These are phyloP conservation scores for Luffia ferchaultella DNA, from an alignment of 2,888 invertebrate genomes.

Conservation along the genomic window DNA sequence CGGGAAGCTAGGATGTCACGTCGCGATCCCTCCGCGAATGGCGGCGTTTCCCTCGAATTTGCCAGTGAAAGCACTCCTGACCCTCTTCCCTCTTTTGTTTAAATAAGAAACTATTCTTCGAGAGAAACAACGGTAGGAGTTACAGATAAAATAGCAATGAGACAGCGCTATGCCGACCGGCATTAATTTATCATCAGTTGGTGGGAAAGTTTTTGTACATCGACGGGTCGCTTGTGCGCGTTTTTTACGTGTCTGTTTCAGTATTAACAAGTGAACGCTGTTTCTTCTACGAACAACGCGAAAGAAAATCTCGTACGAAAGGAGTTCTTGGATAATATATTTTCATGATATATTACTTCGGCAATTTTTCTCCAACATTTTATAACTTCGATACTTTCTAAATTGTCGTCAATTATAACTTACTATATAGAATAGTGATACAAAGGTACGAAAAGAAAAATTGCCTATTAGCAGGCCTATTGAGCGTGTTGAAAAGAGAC, in stretches of 20 bases:
- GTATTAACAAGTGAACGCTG: neutral
- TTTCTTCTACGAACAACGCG: neutral
- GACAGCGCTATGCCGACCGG: neutral
- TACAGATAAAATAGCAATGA: neutral
- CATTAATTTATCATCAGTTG: neutral
- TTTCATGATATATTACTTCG: neutral
- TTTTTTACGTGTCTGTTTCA: neutral
- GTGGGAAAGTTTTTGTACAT: neutral
- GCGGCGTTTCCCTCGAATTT: conserved; percentile 7
- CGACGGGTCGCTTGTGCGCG: neutral
- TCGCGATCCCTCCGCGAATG: conserved; percentile 3
- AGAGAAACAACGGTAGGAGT: conserved; percentile 2
- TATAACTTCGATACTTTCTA: no score
- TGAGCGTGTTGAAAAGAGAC: neutral
- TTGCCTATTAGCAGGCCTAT: no score
- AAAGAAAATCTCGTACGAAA: neutral
- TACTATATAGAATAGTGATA: no score
- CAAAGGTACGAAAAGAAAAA: no score
- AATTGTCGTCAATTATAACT: no score
- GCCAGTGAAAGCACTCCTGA: conserved; percentile 4
- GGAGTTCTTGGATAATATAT: neutral
- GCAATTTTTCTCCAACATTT: neutral
- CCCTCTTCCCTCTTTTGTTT: conserved; percentile 2
- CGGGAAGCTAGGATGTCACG: conserved; percentile 3
- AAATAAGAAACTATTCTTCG: neutral